These are phyloP conservation scores for Amphiura filiformis DNA, from an alignment of 35 echinoderm and acorn worm species.

Conservation along the genomic window DNA sequence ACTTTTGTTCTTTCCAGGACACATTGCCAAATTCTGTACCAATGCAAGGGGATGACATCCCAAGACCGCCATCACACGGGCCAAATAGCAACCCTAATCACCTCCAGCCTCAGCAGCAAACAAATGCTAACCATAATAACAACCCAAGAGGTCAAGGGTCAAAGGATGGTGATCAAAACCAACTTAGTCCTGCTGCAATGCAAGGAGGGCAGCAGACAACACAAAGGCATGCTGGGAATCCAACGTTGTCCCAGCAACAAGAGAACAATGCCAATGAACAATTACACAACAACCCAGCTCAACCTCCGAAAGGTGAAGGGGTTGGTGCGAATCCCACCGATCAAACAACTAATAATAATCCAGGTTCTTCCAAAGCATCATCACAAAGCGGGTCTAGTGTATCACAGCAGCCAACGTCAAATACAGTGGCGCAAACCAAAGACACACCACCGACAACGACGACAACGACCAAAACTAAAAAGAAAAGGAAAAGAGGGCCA, in stretches of 20 bases:
- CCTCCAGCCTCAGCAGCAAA: slow-evolving; percentile 1
- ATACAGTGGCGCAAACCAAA: slow-evolving; percentile 17
- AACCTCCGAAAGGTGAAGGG: not conserved
- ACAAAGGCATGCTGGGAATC: slow-evolving; percentile 19
- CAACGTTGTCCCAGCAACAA: slow-evolving; percentile 7
- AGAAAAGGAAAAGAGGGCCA: slow-evolving; percentile 56
- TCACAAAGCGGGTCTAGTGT: slow-evolving; percentile 12
- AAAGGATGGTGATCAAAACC: not conserved
- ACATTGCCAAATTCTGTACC: slow-evolving; percentile 2
- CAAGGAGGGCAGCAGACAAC: slow-evolving; percentile 16
- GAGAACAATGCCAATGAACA: slow-evolving; percentile 27
- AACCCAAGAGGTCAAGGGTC: not conserved
- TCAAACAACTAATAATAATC: not conserved
- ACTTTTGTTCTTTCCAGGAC: not conserved
- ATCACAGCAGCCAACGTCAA: not conserved
- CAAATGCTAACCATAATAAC: not conserved
- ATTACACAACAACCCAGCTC: not conserved
- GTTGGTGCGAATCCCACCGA: slow-evolving; percentile 21
- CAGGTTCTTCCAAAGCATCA: slow-evolving; percentile 29
- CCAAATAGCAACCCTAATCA: slow-evolving; percentile 7
- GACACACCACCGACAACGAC: slow-evolving; percentile 33
- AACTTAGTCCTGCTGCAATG: not conserved
- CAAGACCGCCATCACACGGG: not conserved
- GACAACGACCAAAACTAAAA: slow-evolving; percentile 48
- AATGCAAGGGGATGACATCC: not conserved